Evolutionary conservation across 2,797 vertebrate genomes (phyloP).

Genomic region (Myoxocephalus aenaeus): DNA sequence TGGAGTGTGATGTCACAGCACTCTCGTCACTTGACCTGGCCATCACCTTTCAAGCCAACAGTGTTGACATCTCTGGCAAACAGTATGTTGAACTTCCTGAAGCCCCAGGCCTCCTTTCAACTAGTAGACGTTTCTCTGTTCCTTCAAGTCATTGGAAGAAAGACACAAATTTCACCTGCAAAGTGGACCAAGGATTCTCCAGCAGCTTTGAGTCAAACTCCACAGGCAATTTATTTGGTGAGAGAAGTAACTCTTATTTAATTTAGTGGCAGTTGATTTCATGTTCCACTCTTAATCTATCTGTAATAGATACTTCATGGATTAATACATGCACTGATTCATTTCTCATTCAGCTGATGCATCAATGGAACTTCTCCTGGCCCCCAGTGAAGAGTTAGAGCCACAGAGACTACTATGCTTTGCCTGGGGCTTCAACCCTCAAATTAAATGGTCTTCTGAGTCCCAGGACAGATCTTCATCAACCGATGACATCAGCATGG

Average conservation of each 20-base stretch:
- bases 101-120: slow-evolving; percentile 36
- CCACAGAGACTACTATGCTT: slow-evolving; percentile 66
- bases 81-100: slow-evolving; percentile 52
- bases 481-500: slow-evolving; percentile 31
- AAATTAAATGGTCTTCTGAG: slow-evolving; percentile 64
- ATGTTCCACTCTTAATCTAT: neutral
- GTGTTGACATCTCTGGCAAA: neutral
- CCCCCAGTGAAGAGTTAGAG: slow-evolving; percentile 34
- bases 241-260: slow-evolving; percentile 1
- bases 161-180: slow-evolving; percentile 56
- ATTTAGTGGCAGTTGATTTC: neutral
- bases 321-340: neutral
- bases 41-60: slow-evolving; percentile 65
- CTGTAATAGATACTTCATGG: neutral
- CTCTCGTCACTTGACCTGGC: slow-evolving; percentile 61
- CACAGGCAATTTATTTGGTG: slow-evolving; percentile 68
- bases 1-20: slow-evolving; percentile 69
- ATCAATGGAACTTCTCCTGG: slow-evolving; percentile 60
- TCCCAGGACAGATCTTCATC: neutral
- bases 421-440: slow-evolving; percentile 68
- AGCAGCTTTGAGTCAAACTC: slow-evolving; percentile 4
- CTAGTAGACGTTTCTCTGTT: slow-evolving; percentile 57
- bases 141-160: fast-evolving
- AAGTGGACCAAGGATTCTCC: slow-evolving; percentile 62
- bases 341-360: slow-evolving; percentile 37